These are phyloP conservation scores for Drosophila mimetica DNA, from an alignment of 2,888 invertebrate species.

Conservation along the genomic window DNA sequence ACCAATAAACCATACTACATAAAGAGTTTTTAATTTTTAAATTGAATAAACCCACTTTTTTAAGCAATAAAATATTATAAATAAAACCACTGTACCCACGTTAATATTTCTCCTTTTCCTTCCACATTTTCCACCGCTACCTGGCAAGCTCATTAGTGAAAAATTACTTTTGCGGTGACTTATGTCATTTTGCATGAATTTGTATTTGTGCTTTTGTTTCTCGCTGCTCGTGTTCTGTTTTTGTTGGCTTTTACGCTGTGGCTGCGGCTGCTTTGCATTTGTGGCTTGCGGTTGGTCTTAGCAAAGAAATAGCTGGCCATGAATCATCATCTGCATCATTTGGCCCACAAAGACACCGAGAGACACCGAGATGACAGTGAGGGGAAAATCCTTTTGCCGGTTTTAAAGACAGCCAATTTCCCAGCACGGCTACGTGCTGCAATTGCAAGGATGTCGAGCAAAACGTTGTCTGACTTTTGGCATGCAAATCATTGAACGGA, in stretches of 20 bases:
- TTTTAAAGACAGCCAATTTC: conserved; percentile 70
- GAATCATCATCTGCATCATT: conserved; percentile 66
- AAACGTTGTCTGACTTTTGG: conserved; percentile 46
- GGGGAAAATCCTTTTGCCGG: conserved; percentile 15
- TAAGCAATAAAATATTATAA: too few relatives aligned
- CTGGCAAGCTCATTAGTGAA: conserved; percentile 76
- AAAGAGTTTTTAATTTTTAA: too few relatives aligned
- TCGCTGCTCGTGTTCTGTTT: conserved; percentile 8
- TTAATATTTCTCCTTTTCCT: conserved; percentile 6
- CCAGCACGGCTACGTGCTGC: conserved; percentile 65
- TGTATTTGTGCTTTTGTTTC: conserved; percentile 70
- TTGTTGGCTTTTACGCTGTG: conserved; percentile 20
- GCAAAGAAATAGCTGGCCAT: conserved; percentile 64
- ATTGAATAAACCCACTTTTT: too few relatives aligned
- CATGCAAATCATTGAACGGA: conserved; percentile 47
- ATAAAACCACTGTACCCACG: conserved; percentile 25
- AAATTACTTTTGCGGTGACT: conserved; percentile 79
- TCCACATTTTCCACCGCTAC: conserved; percentile 28
- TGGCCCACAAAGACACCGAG: conserved; percentile 24
- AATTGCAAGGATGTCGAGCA: conserved; percentile 69
- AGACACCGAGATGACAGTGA: conserved; percentile 41
- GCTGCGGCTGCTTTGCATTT: conserved; percentile 53
- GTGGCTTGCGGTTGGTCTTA: conserved; percentile 44
- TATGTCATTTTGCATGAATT: conserved; percentile 74
- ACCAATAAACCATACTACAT: too few relatives aligned